Evolutionary conservation across 1,140 invertebrate species (phyloP).

Genomic region (Drosophila prosaltans): DNA sequence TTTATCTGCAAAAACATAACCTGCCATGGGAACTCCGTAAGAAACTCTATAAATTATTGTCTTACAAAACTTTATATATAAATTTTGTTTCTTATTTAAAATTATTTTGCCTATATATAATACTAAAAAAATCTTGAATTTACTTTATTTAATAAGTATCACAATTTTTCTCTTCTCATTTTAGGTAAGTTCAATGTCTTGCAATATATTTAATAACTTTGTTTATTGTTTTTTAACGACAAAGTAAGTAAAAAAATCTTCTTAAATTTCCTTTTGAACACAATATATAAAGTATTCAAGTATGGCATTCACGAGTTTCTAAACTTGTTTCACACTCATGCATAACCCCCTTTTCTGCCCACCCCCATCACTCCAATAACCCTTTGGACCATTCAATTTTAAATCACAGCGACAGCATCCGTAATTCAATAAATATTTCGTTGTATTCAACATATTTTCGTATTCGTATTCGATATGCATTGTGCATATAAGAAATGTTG

Average conservation of each 20-base stretch:
- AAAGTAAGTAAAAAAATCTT: constrained; percentile 7
- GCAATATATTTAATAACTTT: not conserved
- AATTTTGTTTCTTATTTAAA: too few relatives aligned
- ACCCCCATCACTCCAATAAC: not conserved
- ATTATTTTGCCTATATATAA: too few relatives aligned
- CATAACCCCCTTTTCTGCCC: not conserved
- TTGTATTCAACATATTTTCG: constrained; percentile 57
- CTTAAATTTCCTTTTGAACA: not conserved
- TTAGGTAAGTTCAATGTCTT: constrained; percentile 10
- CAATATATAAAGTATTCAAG: not conserved
- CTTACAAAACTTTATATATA: too few relatives aligned
- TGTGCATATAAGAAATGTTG: constrained; percentile 14
- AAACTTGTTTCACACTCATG: constrained; percentile 7
- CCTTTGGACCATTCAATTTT: constrained; percentile 33
- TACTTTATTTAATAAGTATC: too few relatives aligned
- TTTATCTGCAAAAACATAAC: too few relatives aligned
- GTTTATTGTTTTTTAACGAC: not conserved
- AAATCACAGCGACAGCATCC: constrained; percentile 69
- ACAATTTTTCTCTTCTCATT: constrained; percentile 8
- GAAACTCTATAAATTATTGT: too few relatives aligned
- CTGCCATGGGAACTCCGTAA: too few relatives aligned
- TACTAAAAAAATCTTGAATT: too few relatives aligned
- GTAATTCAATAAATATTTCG: constrained; percentile 76
- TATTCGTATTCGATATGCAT: constrained; percentile 37
- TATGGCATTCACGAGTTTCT: constrained; percentile 3